Conservation (phyloP, 2,113 vertebrate genomes). For the Cyprinodon variegatus region DNA sequence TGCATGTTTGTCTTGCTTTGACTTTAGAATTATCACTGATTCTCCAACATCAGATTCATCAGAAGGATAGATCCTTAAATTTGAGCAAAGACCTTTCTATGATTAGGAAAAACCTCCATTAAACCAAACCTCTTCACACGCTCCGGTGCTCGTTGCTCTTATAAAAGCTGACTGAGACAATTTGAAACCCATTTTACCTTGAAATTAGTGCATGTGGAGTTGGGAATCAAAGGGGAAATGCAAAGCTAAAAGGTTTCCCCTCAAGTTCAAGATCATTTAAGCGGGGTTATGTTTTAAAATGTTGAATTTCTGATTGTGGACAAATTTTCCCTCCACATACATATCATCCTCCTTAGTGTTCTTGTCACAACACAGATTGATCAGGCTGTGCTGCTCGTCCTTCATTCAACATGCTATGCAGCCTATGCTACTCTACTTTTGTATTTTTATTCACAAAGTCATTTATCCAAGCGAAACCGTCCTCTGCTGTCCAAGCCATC, state of each 20-base stretch:
- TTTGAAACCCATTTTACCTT: conserved; percentile 15
- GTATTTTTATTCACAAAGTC: conserved; percentile 34
- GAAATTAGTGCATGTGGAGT: conserved; percentile 6
- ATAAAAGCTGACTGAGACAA: conserved; percentile 1
- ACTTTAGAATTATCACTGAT: background rate
- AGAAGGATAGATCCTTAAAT: conserved; percentile 3
- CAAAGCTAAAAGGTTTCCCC: conserved; percentile 7
- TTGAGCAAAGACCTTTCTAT: background rate
- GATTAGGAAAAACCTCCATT: conserved; percentile 1
- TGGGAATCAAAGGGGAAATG: conserved; percentile 29
- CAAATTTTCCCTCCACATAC: conserved; percentile 16
- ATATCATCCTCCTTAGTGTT: conserved; percentile 21
- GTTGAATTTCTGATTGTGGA: conserved; percentile 3
- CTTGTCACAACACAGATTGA: conserved; percentile 17
- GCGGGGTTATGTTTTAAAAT: conserved; percentile 10
- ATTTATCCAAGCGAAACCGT: conserved; percentile 26
- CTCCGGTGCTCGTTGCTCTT: background rate
- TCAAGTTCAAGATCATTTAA: conserved; percentile 15
- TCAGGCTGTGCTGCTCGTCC: conserved; percentile 38
- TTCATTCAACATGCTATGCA: conserved; percentile 52
- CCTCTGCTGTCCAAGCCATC: conserved; percentile 24
- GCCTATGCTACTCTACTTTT: conserved; percentile 24
- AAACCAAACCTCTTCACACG: background rate
- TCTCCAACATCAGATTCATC: background rate
- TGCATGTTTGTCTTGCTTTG: background rate